Conservation (phyloP, 1,140 invertebrate species). For the Whitmania pigra region DNA sequence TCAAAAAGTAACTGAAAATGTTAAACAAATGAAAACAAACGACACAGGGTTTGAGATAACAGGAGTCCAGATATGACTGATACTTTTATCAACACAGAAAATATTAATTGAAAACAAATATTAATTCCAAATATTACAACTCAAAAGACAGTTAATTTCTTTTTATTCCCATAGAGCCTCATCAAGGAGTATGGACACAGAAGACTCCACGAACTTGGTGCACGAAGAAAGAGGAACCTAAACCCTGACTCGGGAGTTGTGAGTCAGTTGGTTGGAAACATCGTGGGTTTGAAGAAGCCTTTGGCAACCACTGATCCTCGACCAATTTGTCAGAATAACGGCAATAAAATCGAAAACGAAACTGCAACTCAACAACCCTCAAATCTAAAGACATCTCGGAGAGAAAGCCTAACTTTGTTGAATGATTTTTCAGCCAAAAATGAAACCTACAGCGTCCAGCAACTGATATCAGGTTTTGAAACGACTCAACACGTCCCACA, state of each 20-base stretch:
- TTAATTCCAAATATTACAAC: no score
- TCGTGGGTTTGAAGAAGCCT: background rate
- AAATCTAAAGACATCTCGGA: no score
- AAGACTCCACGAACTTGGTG: slow-evolving; percentile 14
- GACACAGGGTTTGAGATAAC: no score
- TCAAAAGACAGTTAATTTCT: background rate
- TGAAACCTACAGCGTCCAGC: no score
- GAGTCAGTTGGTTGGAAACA: slow-evolving; percentile 1
- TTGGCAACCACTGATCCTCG: background rate
- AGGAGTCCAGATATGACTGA: background rate
- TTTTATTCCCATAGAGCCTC: slow-evolving; percentile 1
- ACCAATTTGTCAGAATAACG: background rate
- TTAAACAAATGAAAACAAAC: background rate
- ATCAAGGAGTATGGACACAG: slow-evolving; percentile 17
- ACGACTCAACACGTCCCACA: no score
- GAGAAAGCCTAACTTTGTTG: no score
- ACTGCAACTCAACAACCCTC: no score
- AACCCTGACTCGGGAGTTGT: background rate
- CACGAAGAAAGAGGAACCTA: background rate
- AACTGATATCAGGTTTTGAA: no score
- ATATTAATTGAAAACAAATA: no score
- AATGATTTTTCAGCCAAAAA: no score
- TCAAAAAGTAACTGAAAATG: background rate
- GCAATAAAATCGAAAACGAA: background rate
- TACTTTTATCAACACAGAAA: background rate